Evolutionary conservation across 2,113 vertebrate genomes (phyloP).

Genomic region (Varanus komodoensis): DNA sequence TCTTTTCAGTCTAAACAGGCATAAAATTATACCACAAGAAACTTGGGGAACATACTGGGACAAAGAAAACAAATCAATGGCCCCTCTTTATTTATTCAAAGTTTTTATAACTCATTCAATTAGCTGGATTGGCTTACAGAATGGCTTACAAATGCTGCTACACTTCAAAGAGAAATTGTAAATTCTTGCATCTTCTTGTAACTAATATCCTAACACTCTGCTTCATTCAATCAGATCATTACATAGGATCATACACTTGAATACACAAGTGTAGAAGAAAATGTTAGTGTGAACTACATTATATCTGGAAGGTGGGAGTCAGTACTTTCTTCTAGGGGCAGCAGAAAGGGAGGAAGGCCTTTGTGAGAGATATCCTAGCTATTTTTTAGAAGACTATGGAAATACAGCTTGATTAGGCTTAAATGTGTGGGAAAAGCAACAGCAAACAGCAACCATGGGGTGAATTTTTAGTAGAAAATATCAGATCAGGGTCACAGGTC

Average conservation of each 20-base stretch:
- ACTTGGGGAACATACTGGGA: neutral
- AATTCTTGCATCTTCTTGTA: neutral
- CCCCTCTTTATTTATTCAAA: neutral
- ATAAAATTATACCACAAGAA: neutral
- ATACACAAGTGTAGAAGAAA: neutral
- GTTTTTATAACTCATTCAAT: no score
- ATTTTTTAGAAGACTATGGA: neutral
- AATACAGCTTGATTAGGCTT: neutral
- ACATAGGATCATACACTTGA: neutral
- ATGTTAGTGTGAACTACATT: neutral
- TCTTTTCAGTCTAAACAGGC: no score
- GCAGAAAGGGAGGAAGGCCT: neutral
- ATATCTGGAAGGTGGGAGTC: neutral
- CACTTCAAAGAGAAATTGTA: neutral
- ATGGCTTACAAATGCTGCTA: no score
- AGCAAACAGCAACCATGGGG: neutral
- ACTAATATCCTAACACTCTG: neutral
- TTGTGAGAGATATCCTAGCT: neutral
- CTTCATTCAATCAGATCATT: neutral
- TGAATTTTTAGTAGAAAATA: neutral
- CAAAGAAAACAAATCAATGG: constrained; percentile 12
- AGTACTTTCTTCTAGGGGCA: neutral
- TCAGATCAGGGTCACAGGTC: neutral
- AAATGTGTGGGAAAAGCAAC: neutral
- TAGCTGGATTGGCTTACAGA: no score